These are phyloP conservation scores for Capitulum mitella DNA, from an alignment of 2,888 invertebrate genomes.

Conservation along the genomic window DNA sequence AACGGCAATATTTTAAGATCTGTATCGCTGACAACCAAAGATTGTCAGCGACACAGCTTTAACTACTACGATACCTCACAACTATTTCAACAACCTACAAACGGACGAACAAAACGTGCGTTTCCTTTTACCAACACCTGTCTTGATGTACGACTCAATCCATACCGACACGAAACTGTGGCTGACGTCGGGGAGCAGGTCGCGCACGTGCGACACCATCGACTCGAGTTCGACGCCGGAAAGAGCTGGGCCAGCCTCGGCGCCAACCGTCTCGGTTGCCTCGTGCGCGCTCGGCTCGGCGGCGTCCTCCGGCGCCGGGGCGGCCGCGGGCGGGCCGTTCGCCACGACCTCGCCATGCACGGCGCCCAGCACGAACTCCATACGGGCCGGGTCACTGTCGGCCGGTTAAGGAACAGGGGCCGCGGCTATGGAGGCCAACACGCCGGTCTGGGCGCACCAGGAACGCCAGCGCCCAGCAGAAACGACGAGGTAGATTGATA, in stretches of 20 bases:
- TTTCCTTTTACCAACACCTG: too few species aligned
- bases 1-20: too few species aligned
- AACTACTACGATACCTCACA: too few species aligned
- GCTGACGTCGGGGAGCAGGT: slow-evolving; percentile 72
- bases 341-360: slow-evolving; percentile 6
- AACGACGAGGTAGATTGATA: too few species aligned
- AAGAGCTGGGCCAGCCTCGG: slow-evolving; percentile 38
- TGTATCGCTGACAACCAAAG: too few species aligned
- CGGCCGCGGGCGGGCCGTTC: background rate
- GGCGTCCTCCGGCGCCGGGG: background rate
- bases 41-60: too few species aligned
- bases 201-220: slow-evolving; percentile 59
- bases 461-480: too few species aligned
- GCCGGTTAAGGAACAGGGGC: background rate
- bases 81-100: too few species aligned
- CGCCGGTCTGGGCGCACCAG: too few species aligned
- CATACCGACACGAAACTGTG: slow-evolving; percentile 58
- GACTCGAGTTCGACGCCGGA: slow-evolving; percentile 45
- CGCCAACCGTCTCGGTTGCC: slow-evolving; percentile 7
- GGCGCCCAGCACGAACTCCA: slow-evolving; percentile 3
- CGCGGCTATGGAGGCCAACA: too few species aligned
- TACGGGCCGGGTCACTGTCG: slow-evolving; percentile 5
- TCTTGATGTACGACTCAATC: too few species aligned
- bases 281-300: background rate
- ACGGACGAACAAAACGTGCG: too few species aligned